Evolutionary conservation across 2,888 invertebrate species (phyloP).

Genomic region (Ophioninae sp.): DNA sequence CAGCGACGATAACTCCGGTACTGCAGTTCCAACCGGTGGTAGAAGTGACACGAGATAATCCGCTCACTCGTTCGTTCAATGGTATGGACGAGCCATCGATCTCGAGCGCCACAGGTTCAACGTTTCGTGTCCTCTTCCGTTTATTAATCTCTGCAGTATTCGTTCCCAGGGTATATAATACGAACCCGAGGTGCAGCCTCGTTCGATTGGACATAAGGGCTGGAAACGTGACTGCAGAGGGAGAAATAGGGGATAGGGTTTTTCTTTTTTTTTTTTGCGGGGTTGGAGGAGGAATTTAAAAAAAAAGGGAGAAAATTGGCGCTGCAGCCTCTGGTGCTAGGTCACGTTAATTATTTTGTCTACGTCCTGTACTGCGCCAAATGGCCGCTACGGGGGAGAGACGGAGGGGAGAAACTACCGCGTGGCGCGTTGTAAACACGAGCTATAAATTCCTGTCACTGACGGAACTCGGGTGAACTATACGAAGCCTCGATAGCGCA

Average conservation of each 20-base stretch:
- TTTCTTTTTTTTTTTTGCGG: not conserved
- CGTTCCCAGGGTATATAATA: constrained; percentile 22
- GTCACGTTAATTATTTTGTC: constrained; percentile 62
- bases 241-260: constrained; percentile 10
- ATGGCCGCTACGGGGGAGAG: not conserved
- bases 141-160: constrained; percentile 50
- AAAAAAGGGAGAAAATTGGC: constrained; percentile 57
- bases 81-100: constrained; percentile 60
- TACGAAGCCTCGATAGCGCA: constrained; percentile 26
- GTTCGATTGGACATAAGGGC: constrained; percentile 41
- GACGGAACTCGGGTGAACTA: constrained; percentile 43
- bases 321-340: constrained; percentile 35
- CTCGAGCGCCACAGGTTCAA: constrained; percentile 34
- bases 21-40: constrained; percentile 26
- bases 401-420: constrained; percentile 26
- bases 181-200: not conserved
- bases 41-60: constrained; percentile 65
- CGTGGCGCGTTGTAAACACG: constrained; percentile 58
- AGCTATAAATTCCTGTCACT: constrained; percentile 58
- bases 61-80: constrained; percentile 54
- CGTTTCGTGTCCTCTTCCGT: constrained; percentile 41
- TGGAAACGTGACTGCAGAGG: constrained; percentile 9
- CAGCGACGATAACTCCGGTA: constrained; percentile 25
- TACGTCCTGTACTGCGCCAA: constrained; percentile 39
- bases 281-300: constrained; percentile 7